Base-by-base conservation (phyloP, 2,113 vertebrate species). In the Engraulis encrasicolus region DNA sequence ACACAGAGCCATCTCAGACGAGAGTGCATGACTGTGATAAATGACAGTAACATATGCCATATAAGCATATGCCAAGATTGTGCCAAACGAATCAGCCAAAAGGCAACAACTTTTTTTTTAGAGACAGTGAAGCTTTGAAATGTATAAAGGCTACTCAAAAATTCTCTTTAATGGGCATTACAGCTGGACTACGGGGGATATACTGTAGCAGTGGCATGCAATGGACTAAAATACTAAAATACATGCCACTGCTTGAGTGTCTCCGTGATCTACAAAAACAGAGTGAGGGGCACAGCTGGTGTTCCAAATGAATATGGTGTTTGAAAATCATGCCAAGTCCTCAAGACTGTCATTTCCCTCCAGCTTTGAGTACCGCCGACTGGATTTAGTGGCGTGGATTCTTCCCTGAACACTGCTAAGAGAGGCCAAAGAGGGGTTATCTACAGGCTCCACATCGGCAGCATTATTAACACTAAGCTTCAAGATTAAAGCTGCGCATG, bases 61-160 rank as follows among this genome's bases (percentile, higher is more conserved):
- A n/a, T n/a, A 74, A 74, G 66, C 66, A 74, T 74, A 74, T 74
- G 66, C 66, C 66, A 74, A 74, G 66, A 74, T 74, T 74, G 34
- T 74, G 66, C 66, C 66, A 74, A 15, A 31, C 23, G 27, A 34
- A 36, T 74, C 66, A 31, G 23, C 66, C 66, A 74, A 74, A 74
- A 74, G 66, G 66, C 66, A 74, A 74, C 66, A 74, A 74, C 66
- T 74, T 31, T 66, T 74, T 74, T 45, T 45, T 45, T 45, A n/a
- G 14, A 74, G 66, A 74, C 23, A 74, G 31, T 31, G 34, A 74
- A 74, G 27, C 66, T 74, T 74, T 74, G 66, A 74, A 74, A 74
- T 74, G 66, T 74, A 74, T 74, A 74, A 74, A 74, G 66, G 66
- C 66, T 74, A 74, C 66, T 74, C 31, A 74, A 74, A 74, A 34